phyloP scores from a whole-genome alignment of 2,888 invertebrate species.

The Ormyrus thymus region DNA sequence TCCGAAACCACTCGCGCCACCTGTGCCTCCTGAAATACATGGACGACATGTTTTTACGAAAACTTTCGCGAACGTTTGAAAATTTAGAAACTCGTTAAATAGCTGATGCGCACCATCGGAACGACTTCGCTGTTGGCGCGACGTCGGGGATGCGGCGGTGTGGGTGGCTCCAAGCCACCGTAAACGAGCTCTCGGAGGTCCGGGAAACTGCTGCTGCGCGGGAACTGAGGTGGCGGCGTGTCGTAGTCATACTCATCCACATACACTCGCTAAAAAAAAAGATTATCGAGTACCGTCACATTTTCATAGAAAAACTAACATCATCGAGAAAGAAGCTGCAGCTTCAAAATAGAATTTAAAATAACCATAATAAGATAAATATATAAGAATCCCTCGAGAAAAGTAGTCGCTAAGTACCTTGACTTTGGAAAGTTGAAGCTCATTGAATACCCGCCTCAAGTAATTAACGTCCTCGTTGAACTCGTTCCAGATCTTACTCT shows the following conservation, averaged over 20 bases:
- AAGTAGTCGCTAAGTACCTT: constrained; percentile 74
- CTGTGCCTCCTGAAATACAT: constrained; percentile 64
- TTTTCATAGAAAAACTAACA: background rate
- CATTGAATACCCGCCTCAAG: constrained; percentile 85
- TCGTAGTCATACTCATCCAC: constrained; percentile 74
- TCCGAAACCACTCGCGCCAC: constrained; percentile 84
- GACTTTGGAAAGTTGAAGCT: constrained; percentile 87
- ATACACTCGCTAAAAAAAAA: constrained; percentile 82
- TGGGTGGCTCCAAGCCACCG: constrained; percentile 63
- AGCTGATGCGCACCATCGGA: constrained; percentile 63
- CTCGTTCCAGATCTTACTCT: constrained; percentile 85
- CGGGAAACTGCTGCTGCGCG: constrained; percentile 83
- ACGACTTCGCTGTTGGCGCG: constrained; percentile 73
- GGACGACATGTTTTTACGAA: background rate
- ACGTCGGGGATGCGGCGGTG: constrained; percentile 68
- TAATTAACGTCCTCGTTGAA: constrained; percentile 85
- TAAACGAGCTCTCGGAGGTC: constrained; percentile 79
- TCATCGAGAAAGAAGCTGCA: too few relatives aligned
- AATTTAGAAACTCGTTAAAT: background rate
- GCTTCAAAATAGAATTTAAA: background rate
- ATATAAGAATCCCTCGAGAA: background rate
- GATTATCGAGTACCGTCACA: background rate
- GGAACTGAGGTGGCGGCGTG: constrained; percentile 66
- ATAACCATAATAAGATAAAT: background rate
- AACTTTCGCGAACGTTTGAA: too few relatives aligned